Evolutionary conservation across 2,888 invertebrate genomes (phyloP), one percentile per base, ranked within the genome.

Genomic region (Lordiphosa fenestrarum): DNA sequence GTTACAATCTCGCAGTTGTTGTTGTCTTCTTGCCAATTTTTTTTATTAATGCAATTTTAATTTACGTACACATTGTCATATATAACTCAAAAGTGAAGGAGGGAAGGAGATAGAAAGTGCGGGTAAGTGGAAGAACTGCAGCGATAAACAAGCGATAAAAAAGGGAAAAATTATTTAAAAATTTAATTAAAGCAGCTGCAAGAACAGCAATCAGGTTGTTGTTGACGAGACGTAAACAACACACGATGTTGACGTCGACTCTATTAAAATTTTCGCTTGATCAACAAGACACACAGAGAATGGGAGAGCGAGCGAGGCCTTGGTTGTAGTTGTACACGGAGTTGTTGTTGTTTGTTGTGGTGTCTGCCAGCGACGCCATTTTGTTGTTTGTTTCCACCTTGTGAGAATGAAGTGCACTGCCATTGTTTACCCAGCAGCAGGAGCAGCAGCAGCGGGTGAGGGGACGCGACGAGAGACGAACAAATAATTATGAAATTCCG

Each of bases 181-280:
- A 85, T 75, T 85, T 77, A 80, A 83, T 84, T 75, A 83, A 75
- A 74, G 64, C 72, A 72, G 72, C 73, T 73, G 73, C 69, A 63
- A 12, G 44, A 55, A 53, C 60, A 68, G 57, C 60, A 74, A 66
- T 70, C 56, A 59, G 56, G 66, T 49, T 69, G 53, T 53, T 55
- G 82, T 81, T 81, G 75, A 77, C 74, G 75, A 64, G 78, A 82
- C 78, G 78, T 74, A 81, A 76, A 76, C 75, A 76, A 82, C 64
- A 59, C 56, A 30, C 75, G 61, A 71, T 71, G 78, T 67, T 74
- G 69, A 76, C 72, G 82, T 78, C 82, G 78, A 71, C 72, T 76
- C 78, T 76, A 81, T 76, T 71, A 76, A 82, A 82, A 71, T 71
- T 69, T 81, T 69, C 63, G 72, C 82, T 69, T 76, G 82, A 74